Evolutionary conservation across 2,113 vertebrate genomes (phyloP).

Genomic region (Sturnus vulgaris): DNA sequence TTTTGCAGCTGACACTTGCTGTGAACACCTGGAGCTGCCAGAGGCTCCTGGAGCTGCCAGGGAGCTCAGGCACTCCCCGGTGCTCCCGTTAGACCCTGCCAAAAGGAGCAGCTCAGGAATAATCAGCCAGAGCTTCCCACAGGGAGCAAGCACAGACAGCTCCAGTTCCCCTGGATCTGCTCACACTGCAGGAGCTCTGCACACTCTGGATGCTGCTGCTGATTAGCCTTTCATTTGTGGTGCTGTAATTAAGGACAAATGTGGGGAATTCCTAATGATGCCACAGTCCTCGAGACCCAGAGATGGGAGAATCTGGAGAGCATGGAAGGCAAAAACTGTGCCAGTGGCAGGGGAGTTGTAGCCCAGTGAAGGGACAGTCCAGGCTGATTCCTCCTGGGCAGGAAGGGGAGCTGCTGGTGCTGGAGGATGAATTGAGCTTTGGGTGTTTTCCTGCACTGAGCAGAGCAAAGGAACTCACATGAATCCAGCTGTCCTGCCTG

Average conservation of each 20-base stretch:
- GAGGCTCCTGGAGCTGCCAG: accelerated
- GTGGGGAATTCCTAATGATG: not conserved
- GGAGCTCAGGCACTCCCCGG: not conserved
- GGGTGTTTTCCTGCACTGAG: not conserved
- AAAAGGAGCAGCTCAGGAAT: not conserved
- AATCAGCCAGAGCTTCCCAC: not conserved
- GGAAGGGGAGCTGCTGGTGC: not conserved
- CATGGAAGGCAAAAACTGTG: not conserved
- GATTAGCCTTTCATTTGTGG: not conserved
- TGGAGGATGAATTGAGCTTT: not conserved
- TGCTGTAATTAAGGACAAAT: not conserved
- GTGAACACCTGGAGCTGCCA: not conserved
- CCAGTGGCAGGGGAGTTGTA: not conserved
- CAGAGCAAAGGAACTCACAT: not conserved
- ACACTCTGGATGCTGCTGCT: not conserved
- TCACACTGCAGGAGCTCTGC: not conserved
- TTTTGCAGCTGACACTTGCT: not conserved
- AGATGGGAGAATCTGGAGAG: not conserved
- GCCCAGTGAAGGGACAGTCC: not conserved
- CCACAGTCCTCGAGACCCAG: accelerated
- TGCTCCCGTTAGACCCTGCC: not conserved
- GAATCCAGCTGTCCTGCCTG: not conserved
- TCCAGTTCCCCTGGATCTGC: not conserved
- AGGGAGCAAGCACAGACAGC: not conserved
- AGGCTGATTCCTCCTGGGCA: not conserved